Evolutionary conservation across 2,888 invertebrate species (phyloP).

Genomic region (Pachycephus smyrnensis): DNA sequence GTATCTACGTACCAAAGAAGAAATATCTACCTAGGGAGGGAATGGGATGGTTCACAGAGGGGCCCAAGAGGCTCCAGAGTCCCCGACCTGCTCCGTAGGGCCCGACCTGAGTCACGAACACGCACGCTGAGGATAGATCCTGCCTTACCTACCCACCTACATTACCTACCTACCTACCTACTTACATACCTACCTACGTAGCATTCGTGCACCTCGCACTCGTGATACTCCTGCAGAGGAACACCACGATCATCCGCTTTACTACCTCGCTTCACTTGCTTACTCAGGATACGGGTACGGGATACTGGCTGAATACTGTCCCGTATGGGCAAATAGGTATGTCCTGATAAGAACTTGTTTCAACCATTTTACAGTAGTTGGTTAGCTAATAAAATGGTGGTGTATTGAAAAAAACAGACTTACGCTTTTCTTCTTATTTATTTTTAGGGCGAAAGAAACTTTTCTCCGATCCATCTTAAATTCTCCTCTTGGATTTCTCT

Average conservation of each 20-base stretch:
- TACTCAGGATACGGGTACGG: not conserved
- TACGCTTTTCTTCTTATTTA: not conserved
- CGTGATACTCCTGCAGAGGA: not conserved
- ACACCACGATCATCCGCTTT: not conserved
- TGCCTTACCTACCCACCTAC: slow-evolving; percentile 16
- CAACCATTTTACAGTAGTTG: not conserved
- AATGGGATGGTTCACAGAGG: not conserved
- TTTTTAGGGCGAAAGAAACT: not conserved
- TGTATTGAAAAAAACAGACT: not conserved
- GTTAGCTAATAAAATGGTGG: not conserved
- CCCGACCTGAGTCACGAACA: slow-evolving; percentile 55
- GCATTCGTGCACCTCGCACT: slow-evolving; percentile 2
- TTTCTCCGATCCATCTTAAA: not conserved
- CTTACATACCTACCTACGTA: not conserved
- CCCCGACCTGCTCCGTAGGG: slow-evolving; percentile 29
- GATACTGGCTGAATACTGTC: not conserved
- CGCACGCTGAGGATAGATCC: slow-evolving; percentile 55
- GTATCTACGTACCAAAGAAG: not conserved
- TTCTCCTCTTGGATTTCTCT: not conserved
- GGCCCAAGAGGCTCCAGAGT: slow-evolving; percentile 12
- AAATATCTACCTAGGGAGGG: not conserved
- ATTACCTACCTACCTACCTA: slow-evolving; percentile 1
- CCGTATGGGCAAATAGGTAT: not conserved
- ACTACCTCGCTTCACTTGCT: not conserved
- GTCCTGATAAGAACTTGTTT: not conserved